Conservation (phyloP, 1,140 invertebrate species). For the Tachypleus tridentatus region DNA sequence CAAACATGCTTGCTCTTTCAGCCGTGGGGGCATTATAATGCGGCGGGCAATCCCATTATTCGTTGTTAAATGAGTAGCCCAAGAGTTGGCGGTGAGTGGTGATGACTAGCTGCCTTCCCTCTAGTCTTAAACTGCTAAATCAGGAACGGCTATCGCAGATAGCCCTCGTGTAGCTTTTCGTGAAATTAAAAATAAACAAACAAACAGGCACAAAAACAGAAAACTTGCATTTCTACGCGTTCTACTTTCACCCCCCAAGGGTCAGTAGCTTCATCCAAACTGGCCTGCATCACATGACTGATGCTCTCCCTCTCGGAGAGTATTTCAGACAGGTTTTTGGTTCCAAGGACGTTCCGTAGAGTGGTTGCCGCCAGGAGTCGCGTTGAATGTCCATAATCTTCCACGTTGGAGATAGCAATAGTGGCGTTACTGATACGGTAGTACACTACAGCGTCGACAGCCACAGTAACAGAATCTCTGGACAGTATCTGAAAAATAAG, state of each 20-base stretch:
- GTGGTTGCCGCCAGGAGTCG: slow-evolving; percentile 35
- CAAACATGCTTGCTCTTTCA: too few species aligned
- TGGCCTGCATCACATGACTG: slow-evolving; percentile 38
- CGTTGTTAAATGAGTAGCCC: too few species aligned
- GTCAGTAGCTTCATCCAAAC: slow-evolving; percentile 46
- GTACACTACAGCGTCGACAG: slow-evolving; percentile 51
- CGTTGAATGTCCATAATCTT: slow-evolving; percentile 39
- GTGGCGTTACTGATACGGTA: slow-evolving; percentile 49
- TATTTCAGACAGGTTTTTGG: slow-evolving; percentile 42
- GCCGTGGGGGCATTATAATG: too few species aligned
- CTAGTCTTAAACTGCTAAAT: too few species aligned
- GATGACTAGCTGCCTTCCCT: too few species aligned
- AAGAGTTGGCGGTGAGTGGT: too few species aligned
- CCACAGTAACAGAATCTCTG: slow-evolving; percentile 48
- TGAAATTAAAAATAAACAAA: too few species aligned
- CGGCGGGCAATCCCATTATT: too few species aligned
- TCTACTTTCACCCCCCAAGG: slow-evolving; percentile 52
- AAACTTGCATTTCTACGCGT: slow-evolving; percentile 44
- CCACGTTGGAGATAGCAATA: slow-evolving; percentile 47
- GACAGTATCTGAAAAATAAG: slow-evolving; percentile 43
- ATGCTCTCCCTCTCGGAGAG: slow-evolving; percentile 43
- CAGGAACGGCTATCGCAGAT: too few species aligned
- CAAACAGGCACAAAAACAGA: not conserved
- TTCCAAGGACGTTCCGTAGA: slow-evolving; percentile 43
- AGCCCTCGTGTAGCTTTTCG: too few species aligned